Base-by-base conservation (phyloP, 2,888 invertebrate genomes). In the Amblyteles armatorius region DNA sequence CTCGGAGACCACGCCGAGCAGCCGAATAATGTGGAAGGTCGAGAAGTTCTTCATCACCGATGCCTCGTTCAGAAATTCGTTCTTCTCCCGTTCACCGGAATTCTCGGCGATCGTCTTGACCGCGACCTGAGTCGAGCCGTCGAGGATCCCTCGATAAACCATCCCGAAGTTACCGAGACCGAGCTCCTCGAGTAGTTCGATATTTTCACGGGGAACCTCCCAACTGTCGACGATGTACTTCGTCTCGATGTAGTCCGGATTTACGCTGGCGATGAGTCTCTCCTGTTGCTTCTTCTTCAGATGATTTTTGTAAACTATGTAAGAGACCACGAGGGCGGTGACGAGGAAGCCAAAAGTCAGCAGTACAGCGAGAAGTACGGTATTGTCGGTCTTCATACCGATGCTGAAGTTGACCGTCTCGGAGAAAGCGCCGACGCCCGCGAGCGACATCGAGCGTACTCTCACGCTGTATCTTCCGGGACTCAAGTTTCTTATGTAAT, bases 91-190 rank as follows among this genome's bases (percentile, higher is more conserved):
- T 16, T 95, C 92, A 16, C 94, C 94, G n/a, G 95, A 95, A 26
- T 93, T 94, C 79, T 95, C 95, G 85, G 95, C 95, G 19, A 96
- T 95, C 2, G 96, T 96, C 94, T 96, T 96, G 3, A 96, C 94
- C 1, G 96, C 96, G 88, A 96, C 96, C 0, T 93, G 93, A 1
- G 92, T 88, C 22, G 92, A 87, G 7, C 91, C 91, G 44, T 91
- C 90, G 4, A 95, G 92, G 4, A 94, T 90, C 0, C 97, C 97
- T 88, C 95, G 95, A 89, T 95, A 96, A 0, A 97, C 97, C 94
- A 95, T 96, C 1, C 97, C 97, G 93, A 97, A 97, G 4, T 96
- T 96, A 2, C 97, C 97, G 85, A 96, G 94, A 0, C 97, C 97
- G 19, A 97, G 93, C 79, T 94, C 94, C 67, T 94, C 93, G 5